Evolutionary conservation across 37 sponge, comb jelly and placozoan genomes (phyloP).

Genomic region (Dysidea cf. avara): DNA sequence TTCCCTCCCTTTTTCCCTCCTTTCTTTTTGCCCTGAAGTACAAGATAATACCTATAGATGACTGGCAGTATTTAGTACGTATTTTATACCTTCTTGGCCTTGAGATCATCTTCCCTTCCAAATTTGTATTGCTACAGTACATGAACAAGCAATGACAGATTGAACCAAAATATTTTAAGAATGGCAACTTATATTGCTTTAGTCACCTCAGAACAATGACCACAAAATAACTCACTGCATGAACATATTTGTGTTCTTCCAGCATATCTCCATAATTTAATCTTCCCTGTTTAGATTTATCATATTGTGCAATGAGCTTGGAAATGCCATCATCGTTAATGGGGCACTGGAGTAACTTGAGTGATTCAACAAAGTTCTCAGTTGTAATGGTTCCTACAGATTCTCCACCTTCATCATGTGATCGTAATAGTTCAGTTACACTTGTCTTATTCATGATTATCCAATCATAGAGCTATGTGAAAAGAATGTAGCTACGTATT

Average conservation of each 20-base stretch:
- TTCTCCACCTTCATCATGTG: slow-evolving; percentile 23
- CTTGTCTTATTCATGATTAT: slow-evolving; percentile 41
- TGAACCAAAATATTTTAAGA: too few species aligned
- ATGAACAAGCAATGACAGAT: too few species aligned
- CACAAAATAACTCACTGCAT: slow-evolving; percentile 48
- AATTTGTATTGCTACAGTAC: slow-evolving; percentile 67
- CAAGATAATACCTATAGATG: too few species aligned
- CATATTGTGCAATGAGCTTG: slow-evolving; percentile 63
- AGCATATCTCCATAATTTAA: slow-evolving; percentile 76
- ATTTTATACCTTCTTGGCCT: slow-evolving; percentile 60
- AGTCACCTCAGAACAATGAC: too few species aligned
- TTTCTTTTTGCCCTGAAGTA: too few species aligned
- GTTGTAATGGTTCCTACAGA: slow-evolving; percentile 22
- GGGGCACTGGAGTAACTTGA: slow-evolving; percentile 25
- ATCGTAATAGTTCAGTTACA: slow-evolving; percentile 31
- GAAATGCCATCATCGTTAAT: slow-evolving; percentile 21
- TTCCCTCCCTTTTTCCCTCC: too few species aligned
- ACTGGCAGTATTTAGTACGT: too few species aligned
- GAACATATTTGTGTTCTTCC: slow-evolving; percentile 71
- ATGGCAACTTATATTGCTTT: too few species aligned
- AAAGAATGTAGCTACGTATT: background rate
- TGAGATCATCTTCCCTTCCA: slow-evolving; percentile 60
- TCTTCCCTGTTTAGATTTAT: slow-evolving; percentile 74
- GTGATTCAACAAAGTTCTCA: slow-evolving; percentile 29
- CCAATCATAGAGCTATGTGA: slow-evolving; percentile 81